Base-by-base conservation (phyloP, 2,797 vertebrate genomes). In the Poecilia velifera region DNA sequence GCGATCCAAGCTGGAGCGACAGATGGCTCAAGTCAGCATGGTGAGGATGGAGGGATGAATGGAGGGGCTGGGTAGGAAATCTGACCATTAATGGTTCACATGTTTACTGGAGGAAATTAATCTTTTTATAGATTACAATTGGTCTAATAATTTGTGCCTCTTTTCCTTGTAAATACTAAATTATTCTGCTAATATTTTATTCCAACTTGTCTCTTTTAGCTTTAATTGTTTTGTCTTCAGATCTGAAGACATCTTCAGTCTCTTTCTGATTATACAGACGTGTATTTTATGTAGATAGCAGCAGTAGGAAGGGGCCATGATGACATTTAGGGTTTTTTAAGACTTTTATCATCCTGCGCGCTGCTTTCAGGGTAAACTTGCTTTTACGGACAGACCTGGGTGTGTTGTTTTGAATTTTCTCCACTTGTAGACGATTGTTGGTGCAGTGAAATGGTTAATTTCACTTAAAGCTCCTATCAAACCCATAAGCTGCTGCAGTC, bases 21-120 rank as follows among this genome's bases (percentile, higher is more conserved):
- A 99, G 96, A 99, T 99, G 98, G 98, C 98, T 79, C 98, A 99
- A 98, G 98, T 99, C 98, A 97, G 96, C 93, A 96, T 96, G 96
- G 96, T 96, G 93, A 96, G 93, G 78, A 87, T 39, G 78, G 74
- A 74, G 80, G 79, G 80, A 80, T 81, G 85, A 78, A 87, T 91
- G 75, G 62, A 62, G 74, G 73, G 46, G 28, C n/a, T 13, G 43
- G 22, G 14, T n/a, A 13, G 41, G 39, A 71, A 45, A 28, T n/a
- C 39, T 14, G 39, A 71, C 39, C 68, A 71, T 41, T 71, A 71
- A 45, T 71, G 68, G 68, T 16, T 14, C 22, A n/a, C 6, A 16
- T 45, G 25, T 28, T 28, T 39, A 45, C 25, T 14, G 22, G 10
- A 45, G 41, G 16, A 43, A 28, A n/a, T 13, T 3, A 71, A 45